A percentile compares a stretch with the other conserved stretches of the same genome.
phyloP scores from a whole-genome alignment of 2,113 vertebrate species.

The Anolis carolinensis region DNA sequence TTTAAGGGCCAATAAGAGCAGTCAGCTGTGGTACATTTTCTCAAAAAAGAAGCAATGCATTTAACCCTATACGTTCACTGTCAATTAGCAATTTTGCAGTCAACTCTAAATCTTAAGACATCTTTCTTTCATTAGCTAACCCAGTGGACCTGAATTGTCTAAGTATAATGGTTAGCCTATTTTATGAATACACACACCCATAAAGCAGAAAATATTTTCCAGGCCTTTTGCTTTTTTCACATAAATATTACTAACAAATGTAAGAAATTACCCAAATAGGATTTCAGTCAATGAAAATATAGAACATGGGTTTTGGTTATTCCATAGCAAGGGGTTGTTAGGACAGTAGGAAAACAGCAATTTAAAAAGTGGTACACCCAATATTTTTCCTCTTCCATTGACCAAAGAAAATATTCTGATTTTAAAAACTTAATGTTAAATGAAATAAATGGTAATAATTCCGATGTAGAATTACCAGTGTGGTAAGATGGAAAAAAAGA shows the following conservation, averaged over 20 bases:
- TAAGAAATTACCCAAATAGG: slow-evolving; percentile 7
- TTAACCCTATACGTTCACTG: too few species aligned
- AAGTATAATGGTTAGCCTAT: neutral
- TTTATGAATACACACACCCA: too few species aligned
- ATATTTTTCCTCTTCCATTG: slow-evolving; percentile 25
- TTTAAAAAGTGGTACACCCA: slow-evolving; percentile 32
- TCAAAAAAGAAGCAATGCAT: too few species aligned
- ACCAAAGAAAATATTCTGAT: slow-evolving; percentile 50
- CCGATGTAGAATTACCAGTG: slow-evolving; percentile 17
- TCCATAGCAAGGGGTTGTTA: neutral
- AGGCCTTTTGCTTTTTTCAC: neutral
- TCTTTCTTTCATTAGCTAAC: too few species aligned
- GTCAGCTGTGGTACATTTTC: too few species aligned
- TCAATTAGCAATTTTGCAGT: too few species aligned
- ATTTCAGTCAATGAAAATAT: neutral
- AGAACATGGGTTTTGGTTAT: neutral
- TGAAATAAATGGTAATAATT: slow-evolving; percentile 61
- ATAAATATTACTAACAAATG: slow-evolving; percentile 22
- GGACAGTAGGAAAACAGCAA: slow-evolving; percentile 34
- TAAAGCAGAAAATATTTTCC: slow-evolving; percentile 18
- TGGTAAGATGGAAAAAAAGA: slow-evolving; percentile 44
- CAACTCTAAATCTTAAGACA: too few species aligned
- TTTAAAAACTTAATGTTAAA: slow-evolving; percentile 42
- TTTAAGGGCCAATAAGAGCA: too few species aligned
- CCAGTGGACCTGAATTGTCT: slow-evolving; percentile 18